Percentiles rank a stretch among this genome's conserved stretches.
Evolutionary conservation across 2,113 vertebrate genomes (phyloP).

Genomic region (Aptenodytes forsteri): DNA sequence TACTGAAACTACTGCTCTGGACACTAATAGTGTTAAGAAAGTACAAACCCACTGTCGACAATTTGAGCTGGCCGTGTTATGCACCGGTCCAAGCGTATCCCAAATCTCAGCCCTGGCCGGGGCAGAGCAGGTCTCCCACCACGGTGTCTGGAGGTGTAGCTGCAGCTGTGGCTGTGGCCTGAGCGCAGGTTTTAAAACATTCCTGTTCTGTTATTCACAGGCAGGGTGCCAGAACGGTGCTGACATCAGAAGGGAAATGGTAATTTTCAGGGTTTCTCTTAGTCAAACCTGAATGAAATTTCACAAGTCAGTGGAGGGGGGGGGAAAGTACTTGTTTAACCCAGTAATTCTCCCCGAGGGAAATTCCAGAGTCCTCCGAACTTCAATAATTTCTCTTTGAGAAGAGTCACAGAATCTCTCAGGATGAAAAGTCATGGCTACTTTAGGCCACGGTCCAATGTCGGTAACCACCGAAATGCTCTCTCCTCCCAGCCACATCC

Average conservation of each 20-base stretch:
- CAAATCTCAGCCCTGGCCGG: not conserved
- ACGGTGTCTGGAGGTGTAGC: not conserved
- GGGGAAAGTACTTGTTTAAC: not conserved
- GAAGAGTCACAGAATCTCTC: not conserved
- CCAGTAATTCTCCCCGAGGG: not conserved
- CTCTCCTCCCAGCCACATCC: not conserved
- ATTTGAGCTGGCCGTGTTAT: accelerated
- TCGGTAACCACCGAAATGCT: accelerated
- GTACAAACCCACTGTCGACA: not conserved
- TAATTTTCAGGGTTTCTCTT: slow-evolving; percentile 16
- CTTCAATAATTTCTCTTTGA: not conserved
- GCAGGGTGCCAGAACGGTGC: not conserved
- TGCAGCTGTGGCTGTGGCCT: not conserved
- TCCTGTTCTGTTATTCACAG: not conserved
- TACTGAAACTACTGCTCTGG: accelerated
- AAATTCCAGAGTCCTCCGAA: not conserved
- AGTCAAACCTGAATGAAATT: slow-evolving; percentile 48
- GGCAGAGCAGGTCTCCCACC: not conserved
- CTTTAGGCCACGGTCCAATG: not conserved
- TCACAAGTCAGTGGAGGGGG: not conserved
- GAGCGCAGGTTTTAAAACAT: not conserved
- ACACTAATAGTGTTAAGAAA: accelerated
- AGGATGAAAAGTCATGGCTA: not conserved
- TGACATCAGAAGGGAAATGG: slow-evolving; percentile 35
- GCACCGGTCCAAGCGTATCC: accelerated